A percentile compares a stretch with the other conserved stretches of the same genome.
These are phyloP conservation scores for Rhinichthys klamathensis DNA, from an alignment of 2,113 vertebrate species.

Conservation along the genomic window DNA sequence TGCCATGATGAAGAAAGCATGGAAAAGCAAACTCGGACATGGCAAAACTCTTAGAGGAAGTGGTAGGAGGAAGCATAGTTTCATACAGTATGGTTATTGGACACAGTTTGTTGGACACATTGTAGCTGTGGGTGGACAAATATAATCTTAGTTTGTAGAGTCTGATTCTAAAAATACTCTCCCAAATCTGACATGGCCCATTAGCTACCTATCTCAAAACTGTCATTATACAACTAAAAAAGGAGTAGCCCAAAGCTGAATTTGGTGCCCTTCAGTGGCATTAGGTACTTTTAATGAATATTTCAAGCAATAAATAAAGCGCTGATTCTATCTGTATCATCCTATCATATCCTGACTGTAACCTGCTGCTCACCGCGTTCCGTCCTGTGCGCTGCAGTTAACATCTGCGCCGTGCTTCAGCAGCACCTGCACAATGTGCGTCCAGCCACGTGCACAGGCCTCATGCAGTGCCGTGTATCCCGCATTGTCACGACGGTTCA, in stretches of 20 bases:
- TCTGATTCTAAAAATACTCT: neutral
- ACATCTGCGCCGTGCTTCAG: conserved; percentile 95
- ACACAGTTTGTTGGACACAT: conserved; percentile 1
- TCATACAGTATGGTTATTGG: neutral
- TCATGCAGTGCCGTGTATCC: conserved; percentile 97
- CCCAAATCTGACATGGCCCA: neutral
- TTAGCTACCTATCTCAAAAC: neutral
- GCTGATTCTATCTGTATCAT: neutral
- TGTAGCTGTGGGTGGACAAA: conserved; percentile 18
- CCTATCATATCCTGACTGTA: neutral
- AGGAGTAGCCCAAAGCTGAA: neutral
- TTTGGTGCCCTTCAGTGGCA: neutral
- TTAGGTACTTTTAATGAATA: neutral
- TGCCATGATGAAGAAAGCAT: neutral
- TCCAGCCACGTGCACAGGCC: conserved; percentile 92
- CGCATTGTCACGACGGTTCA: conserved; percentile 94
- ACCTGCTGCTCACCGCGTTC: conserved; percentile 83
- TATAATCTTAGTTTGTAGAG: neutral
- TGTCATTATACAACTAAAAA: neutral
- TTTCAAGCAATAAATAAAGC: neutral
- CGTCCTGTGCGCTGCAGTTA: conserved; percentile 97
- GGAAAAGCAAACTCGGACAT: neutral
- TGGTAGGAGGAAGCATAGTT: conserved; percentile 11
- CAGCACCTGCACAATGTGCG: conserved; percentile 90
- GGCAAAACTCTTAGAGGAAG: neutral